Conservation (phyloP, 2,888 invertebrate species). For the Deilephila elpenor region DNA sequence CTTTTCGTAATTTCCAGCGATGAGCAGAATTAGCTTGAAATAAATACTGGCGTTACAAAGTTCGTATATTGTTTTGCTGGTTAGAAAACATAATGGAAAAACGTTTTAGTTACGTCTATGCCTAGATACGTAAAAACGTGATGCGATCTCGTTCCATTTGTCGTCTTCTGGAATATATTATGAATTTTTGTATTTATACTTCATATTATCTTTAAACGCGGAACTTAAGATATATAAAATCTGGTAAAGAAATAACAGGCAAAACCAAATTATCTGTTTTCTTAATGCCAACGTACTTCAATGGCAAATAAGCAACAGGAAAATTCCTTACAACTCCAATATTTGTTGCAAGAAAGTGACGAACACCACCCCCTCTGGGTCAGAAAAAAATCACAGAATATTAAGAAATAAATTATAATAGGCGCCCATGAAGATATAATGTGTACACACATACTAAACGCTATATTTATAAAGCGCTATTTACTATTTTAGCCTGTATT, state of each 20-base stretch:
- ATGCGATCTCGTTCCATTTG: not conserved
- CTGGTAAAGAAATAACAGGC: not conserved
- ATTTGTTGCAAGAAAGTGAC: not conserved
- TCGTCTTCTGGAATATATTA: not conserved
- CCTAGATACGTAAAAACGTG: not conserved
- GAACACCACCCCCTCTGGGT: slow-evolving; percentile 6
- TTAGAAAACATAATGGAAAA: too few relatives aligned
- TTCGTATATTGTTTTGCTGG: not conserved
- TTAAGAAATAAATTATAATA: not conserved
- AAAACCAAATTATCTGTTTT: not conserved
- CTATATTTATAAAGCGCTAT: too few relatives aligned
- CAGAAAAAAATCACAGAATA: not conserved
- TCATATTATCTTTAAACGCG: too few relatives aligned
- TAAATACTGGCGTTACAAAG: slow-evolving; percentile 20
- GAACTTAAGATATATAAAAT: too few relatives aligned
- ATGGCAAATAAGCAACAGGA: not conserved
- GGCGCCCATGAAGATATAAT: not conserved
- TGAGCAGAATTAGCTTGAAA: slow-evolving; percentile 43
- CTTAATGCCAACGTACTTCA: not conserved
- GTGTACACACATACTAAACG: not conserved
- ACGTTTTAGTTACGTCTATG: too few relatives aligned
- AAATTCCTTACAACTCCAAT: not conserved
- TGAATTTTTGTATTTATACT: not conserved
- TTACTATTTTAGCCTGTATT: too few relatives aligned
- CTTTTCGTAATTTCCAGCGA: slow-evolving; percentile 47